Percentiles rank a stretch among this genome's conserved stretches.
phyloP scores from a whole-genome alignment of 64 coral and sea anemone species.

The Montipora capricornis region DNA sequence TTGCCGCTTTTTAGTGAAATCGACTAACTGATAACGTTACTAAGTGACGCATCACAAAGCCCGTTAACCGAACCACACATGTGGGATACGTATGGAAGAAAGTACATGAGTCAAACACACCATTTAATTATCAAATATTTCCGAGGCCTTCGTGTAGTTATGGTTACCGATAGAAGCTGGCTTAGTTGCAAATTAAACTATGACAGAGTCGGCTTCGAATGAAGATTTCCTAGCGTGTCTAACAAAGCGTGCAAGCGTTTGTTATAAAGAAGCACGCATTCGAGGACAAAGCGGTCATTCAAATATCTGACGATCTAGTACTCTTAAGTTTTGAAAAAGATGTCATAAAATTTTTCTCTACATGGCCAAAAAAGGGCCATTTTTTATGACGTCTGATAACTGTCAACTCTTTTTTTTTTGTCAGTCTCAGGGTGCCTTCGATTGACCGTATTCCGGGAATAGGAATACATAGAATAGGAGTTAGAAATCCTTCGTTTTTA shows the following conservation, averaged over 20 bases:
- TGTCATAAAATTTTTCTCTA: too few species aligned
- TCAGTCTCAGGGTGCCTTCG: too few species aligned
- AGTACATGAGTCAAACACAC: neutral
- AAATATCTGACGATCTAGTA: too few species aligned
- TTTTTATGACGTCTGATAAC: too few species aligned
- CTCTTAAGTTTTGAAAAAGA: too few species aligned
- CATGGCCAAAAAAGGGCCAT: too few species aligned
- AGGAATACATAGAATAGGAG: too few species aligned
- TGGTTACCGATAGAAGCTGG: neutral
- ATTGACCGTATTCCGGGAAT: too few species aligned
- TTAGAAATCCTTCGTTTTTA: too few species aligned
- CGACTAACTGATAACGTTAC: neutral
- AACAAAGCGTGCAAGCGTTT: neutral
- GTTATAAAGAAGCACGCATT: too few species aligned
- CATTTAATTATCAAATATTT: slow-evolving; percentile 37
- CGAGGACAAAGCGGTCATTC: too few species aligned
- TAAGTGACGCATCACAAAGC: neutral
- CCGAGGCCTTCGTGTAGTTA: neutral
- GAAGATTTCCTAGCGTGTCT: neutral
- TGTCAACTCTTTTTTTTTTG: too few species aligned
- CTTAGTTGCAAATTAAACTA: neutral
- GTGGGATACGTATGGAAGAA: neutral
- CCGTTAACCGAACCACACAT: slow-evolving; percentile 25
- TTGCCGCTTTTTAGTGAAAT: neutral
- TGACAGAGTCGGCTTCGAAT: neutral